Evolutionary conservation across 2,888 invertebrate species (phyloP), one percentile per base, ranked within the genome.

Genomic region (Scaptomyza polygonia): DNA sequence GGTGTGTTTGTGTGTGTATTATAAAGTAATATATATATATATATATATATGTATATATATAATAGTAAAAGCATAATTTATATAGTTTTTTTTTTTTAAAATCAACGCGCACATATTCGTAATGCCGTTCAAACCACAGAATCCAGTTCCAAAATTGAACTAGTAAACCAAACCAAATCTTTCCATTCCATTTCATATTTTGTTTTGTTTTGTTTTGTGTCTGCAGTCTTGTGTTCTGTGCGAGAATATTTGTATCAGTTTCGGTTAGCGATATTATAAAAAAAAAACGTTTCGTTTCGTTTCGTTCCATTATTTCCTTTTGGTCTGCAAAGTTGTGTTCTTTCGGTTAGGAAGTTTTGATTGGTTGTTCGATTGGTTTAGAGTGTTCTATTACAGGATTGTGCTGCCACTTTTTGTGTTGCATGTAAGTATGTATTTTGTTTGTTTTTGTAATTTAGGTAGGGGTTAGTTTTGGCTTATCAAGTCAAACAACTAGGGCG

Each of bases 1-100:
- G 56, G 30, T 52, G 43, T 39, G 6, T 48, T 36, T 65, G 18
- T 54, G 29, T 73, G 34, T 54, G 44, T 53, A 7, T 58, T 40
- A 52, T 55, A 45, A 56, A 70, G 52, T 69, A 69, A 61, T 14
- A 39, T 39, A 16, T 39, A 39, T 39, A 16, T 39, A 39, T 39
- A 16, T 39, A 39, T 39, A 16, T 39, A 39, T n/a, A n/a, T n/a
- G n/a, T n/a, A n/a, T n/a, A n/a, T n/a, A n/a, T 39, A 16, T 39
- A 39, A 39, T 61, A 64, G 64, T 76, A 76, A 76, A 79, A 73
- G 78, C 78, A 73, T 73, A 73, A 67, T 67, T 73, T 67, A 77
- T 77, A 73, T 73, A 77, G 73, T n/a, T n/a, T 67, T 52, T 40
- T 3, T 12, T 34, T 36, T 36, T 44, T 43, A 40, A 43, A 66